Conservation (phyloP, 2,797 vertebrate species). For the Trichosurus vulpecula region DNA sequence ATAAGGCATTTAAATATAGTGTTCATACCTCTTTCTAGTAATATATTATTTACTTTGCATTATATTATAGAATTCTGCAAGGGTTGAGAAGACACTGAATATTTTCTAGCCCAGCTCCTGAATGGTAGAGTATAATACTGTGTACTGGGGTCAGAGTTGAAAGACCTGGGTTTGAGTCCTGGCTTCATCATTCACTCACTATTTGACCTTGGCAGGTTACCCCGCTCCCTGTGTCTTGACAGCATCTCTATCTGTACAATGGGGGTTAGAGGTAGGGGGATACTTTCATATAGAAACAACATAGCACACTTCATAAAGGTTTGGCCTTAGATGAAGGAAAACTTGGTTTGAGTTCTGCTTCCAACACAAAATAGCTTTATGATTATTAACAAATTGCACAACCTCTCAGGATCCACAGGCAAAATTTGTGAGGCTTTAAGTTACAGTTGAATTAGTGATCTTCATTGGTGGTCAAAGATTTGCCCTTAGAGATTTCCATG, state of each 20-base stretch:
- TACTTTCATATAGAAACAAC: not conserved
- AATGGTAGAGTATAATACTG: not conserved
- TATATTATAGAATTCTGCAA: not conserved
- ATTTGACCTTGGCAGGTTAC: not conserved
- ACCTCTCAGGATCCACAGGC: not conserved
- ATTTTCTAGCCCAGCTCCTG: not conserved
- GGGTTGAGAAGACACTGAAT: not conserved
- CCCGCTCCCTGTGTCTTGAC: not conserved
- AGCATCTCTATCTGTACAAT: not conserved
- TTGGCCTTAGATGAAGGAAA: not conserved
- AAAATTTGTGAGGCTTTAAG: not conserved
- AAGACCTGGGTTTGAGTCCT: not conserved
- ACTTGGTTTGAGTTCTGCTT: not conserved
- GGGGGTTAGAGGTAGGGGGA: not conserved
- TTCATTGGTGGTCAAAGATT: not conserved
- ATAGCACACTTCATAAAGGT: not conserved
- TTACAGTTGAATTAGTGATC: not conserved
- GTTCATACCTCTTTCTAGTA: constrained; percentile 4
- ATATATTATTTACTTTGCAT: not conserved
- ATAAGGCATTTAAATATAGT: not conserved
- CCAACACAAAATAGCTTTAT: not conserved
- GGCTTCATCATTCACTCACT: not conserved
- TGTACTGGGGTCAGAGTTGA: not conserved
- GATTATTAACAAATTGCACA: not conserved
- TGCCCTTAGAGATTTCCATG: not conserved